Evolutionary conservation across 2,113 vertebrate genomes (phyloP), one percentile per base, ranked within the genome.

Genomic region (Genyomyrus donnyi): DNA sequence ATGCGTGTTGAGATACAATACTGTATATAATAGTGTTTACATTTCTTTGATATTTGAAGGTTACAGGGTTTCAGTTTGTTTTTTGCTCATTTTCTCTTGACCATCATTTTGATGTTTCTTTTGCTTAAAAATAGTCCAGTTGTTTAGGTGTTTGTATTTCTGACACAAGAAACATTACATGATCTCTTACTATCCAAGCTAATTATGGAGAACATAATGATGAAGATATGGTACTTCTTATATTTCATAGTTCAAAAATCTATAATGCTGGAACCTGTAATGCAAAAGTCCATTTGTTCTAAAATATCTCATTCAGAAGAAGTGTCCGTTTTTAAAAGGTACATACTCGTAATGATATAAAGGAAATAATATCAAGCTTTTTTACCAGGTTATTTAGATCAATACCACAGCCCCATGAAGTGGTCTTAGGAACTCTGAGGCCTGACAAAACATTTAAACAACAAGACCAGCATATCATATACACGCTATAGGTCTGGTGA

Each of bases 321-420:
- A 46, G 39, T 87, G 49, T 87, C 49, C 27, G 35, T 35, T 87
- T 27, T 87, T 49, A 50, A 87, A 87, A 87, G 85, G 83, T 85
- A 48, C 45, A 46, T 24, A 85, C 8, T 21, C 19, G 0, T 45
- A n/a, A 85, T 46, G 83, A 87, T 31, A 15, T 53, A 27, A 27
- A 27, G 24, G 48, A 50, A 87, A 21, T 50, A 87, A 35, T 24
- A 48, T 87, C 46, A 66, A 66, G 58, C 58, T 66, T 66, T 66
- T 66, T 66, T 66, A 19, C 15, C 50, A 58, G 9, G 35, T 24
- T 8, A 62, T 45, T 42, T 45, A 62, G 21, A 62, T 88, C 87
- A 42, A 53, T 50, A 53, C n/a, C 15, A 39, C 49, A 87, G 86
- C 53, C 53, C 53, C 19, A 21, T 10, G 9, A 46, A 42, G 56